Percentiles rank a stretch among this genome's conserved stretches.
Evolutionary conservation across 2,888 invertebrate genomes (phyloP).

Genomic region (Eupeodes luniger): DNA sequence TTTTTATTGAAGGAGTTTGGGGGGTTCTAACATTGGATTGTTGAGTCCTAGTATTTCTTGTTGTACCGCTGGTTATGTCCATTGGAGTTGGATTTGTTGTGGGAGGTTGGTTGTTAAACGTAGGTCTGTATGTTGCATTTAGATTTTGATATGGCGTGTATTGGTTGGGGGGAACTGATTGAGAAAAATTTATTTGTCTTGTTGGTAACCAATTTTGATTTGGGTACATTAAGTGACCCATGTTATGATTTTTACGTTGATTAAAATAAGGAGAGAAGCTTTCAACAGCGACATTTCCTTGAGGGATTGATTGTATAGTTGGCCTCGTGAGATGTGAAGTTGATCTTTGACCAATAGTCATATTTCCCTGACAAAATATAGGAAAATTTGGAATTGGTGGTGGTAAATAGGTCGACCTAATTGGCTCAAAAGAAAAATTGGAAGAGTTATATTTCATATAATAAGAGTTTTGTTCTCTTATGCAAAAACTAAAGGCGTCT

Average conservation of each 20-base stretch:
- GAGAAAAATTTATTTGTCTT: neutral
- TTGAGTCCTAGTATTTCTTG: too few relatives aligned
- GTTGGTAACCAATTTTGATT: neutral
- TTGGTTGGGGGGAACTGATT: neutral
- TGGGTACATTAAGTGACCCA: neutral
- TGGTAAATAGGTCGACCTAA: neutral
- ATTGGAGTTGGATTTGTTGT: neutral
- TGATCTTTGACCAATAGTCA: neutral
- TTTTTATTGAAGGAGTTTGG: too few relatives aligned
- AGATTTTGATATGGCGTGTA: conserved; percentile 3
- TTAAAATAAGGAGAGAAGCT: neutral
- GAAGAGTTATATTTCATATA: conserved; percentile 1
- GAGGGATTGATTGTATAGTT: neutral
- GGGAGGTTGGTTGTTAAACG: neutral
- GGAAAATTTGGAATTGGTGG: neutral
- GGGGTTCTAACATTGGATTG: too few relatives aligned
- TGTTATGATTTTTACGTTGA: conserved; percentile 11
- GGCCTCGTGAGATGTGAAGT: neutral
- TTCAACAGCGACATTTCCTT: neutral
- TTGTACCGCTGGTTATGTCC: too few relatives aligned
- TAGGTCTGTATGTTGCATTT: neutral
- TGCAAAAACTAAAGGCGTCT: conserved; percentile 26
- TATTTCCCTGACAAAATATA: neutral
- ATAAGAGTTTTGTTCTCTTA: conserved; percentile 24
- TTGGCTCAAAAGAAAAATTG: neutral